Evolutionary conservation across 2,888 invertebrate species (phyloP).

Genomic region (Hydroisotoma schaefferi): DNA sequence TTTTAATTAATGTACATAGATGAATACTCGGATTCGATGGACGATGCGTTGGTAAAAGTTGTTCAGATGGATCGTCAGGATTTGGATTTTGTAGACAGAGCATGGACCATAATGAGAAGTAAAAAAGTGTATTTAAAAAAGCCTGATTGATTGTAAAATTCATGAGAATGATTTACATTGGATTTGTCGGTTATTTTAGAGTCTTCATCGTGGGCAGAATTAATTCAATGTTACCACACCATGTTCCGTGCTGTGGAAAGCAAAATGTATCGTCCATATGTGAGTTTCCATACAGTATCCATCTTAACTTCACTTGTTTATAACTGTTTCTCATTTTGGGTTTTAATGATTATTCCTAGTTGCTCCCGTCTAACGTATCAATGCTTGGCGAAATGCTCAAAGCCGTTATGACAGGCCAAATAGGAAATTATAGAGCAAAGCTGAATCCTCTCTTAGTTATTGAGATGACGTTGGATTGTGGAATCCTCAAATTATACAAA

Average conservation of each 20-base stretch:
- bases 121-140: background rate
- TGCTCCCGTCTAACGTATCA: conserved; percentile 40
- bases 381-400: conserved; percentile 24
- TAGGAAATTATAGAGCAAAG: conserved; percentile 27
- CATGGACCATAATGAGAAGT: conserved; percentile 41
- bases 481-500: conserved; percentile 41
- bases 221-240: conserved; percentile 32
- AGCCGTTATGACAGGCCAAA: conserved; percentile 24
- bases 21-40: conserved; percentile 41
- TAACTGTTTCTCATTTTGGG: background rate
- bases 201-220: conserved; percentile 18
- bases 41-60: conserved; percentile 32
- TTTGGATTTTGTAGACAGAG: conserved; percentile 41
- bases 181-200: conserved; percentile 21
- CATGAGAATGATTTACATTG: background rate
- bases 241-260: conserved; percentile 35
- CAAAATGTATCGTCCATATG: conserved; percentile 45
- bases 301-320: background rate
- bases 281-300: conserved; percentile 20
- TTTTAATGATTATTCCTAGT: conserved; percentile 21
- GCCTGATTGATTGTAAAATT: background rate
- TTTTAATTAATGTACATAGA: background rate
- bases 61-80: conserved; percentile 33
- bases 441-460: conserved; percentile 23
- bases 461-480: conserved; percentile 40